phyloP scores from a whole-genome alignment of 2,888 invertebrate genomes.

The Sinohyriopsis cumingii region DNA sequence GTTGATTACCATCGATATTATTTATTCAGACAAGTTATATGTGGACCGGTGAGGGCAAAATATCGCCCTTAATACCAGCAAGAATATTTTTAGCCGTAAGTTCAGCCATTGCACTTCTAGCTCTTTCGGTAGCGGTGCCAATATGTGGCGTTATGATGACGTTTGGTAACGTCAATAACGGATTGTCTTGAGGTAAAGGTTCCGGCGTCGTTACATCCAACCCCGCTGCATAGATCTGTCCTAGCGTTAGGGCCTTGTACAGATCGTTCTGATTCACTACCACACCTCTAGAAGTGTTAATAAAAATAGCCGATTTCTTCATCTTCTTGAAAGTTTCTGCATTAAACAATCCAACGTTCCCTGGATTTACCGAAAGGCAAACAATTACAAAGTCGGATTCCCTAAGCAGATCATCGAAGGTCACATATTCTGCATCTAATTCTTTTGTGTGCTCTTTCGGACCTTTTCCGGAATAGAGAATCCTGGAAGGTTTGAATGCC shows the following conservation, averaged over 20 bases:
- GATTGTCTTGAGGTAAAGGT: conserved; percentile 85
- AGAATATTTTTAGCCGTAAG: conserved; percentile 86
- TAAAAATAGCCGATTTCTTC: conserved; percentile 88
- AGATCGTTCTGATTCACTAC: conserved; percentile 83
- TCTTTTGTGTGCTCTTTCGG: conserved; percentile 74
- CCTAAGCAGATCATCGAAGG: conserved; percentile 81
- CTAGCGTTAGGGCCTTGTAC: conserved; percentile 81
- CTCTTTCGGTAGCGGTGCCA: conserved; percentile 85
- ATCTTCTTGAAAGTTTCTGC: conserved; percentile 84
- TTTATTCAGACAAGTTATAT: background rate
- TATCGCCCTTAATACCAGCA: conserved; percentile 81
- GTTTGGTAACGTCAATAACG: conserved; percentile 83
- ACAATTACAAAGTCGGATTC: conserved; percentile 90
- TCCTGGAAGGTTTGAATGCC: conserved; percentile 81
- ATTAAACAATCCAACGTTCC: conserved; percentile 83
- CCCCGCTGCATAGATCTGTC: conserved; percentile 86
- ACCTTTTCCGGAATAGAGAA: conserved; percentile 84
- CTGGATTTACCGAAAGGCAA: conserved; percentile 83
- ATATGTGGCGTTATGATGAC: conserved; percentile 90
- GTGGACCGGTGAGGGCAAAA: conserved; percentile 74
- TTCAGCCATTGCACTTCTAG: conserved; percentile 84
- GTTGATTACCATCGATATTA: no score
- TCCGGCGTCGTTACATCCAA: conserved; percentile 93
- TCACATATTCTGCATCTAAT: conserved; percentile 80
- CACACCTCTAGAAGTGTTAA: conserved; percentile 84